A percentile compares a stretch with the other conserved stretches of the same genome.
Evolutionary conservation across 2,888 invertebrate genomes (phyloP).

Genomic region (Acanthacorydalis orientalis): DNA sequence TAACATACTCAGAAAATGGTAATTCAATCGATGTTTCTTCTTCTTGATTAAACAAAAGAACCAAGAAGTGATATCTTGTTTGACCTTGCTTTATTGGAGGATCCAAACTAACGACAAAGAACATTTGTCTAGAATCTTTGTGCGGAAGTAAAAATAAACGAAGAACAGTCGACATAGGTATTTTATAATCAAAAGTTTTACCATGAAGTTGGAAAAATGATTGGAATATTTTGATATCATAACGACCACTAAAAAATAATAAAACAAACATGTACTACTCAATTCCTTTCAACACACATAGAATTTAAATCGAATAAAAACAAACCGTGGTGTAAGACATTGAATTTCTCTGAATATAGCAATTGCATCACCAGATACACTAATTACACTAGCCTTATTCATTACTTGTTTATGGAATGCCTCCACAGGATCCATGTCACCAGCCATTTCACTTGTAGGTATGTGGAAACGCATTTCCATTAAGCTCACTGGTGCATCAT

Average conservation of each 20-base stretch:
- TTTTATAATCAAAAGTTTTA: slow-evolving; percentile 99
- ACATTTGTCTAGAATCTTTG: slow-evolving; percentile 95
- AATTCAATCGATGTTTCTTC: slow-evolving; percentile 85
- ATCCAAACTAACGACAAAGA: slow-evolving; percentile 93
- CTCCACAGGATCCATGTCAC: slow-evolving; percentile 84
- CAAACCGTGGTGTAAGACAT: slow-evolving; percentile 89
- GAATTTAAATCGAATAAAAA: slow-evolving; percentile 5
- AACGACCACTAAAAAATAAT: slow-evolving; percentile 73
- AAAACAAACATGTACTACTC: no score
- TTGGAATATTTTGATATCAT: slow-evolving; percentile 89
- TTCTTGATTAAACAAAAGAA: slow-evolving; percentile 85
- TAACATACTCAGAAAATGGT: slow-evolving; percentile 73
- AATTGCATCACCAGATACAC: slow-evolving; percentile 94
- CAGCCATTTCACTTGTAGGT: slow-evolving; percentile 73
- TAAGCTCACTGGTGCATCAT: slow-evolving; percentile 91
- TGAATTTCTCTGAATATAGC: slow-evolving; percentile 93
- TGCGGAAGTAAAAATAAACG: slow-evolving; percentile 90
- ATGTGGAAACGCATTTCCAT: slow-evolving; percentile 98
- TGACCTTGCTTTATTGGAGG: slow-evolving; percentile 99
- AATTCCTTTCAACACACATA: background rate
- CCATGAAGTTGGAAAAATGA: slow-evolving; percentile 85
- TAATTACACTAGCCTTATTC: slow-evolving; percentile 94
- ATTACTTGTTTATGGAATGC: slow-evolving; percentile 95
- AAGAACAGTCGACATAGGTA: slow-evolving; percentile 91
- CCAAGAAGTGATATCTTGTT: slow-evolving; percentile 93